Conservation (phyloP, 2,888 invertebrate species). For the Camponotus fellah region DNA sequence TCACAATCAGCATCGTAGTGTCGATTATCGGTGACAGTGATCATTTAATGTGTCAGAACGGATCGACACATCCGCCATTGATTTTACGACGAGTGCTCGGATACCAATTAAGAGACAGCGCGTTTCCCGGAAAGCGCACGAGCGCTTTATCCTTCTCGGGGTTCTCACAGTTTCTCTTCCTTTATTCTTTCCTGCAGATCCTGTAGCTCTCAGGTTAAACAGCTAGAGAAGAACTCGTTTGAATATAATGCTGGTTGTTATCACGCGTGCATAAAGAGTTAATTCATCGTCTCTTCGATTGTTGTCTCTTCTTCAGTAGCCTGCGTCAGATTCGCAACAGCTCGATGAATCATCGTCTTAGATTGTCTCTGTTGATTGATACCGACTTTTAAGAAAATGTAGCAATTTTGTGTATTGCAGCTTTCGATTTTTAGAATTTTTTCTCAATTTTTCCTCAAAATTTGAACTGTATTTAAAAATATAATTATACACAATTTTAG, state of each 20-base stretch:
- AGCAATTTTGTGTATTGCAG: background rate
- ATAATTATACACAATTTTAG: background rate
- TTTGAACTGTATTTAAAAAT: background rate
- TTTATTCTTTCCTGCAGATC: constrained; percentile 11
- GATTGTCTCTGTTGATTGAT: background rate
- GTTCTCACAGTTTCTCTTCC: constrained; percentile 67
- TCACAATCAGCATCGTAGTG: background rate
- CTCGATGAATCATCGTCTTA: background rate
- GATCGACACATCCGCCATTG: background rate
- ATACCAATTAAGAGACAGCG: constrained; percentile 71
- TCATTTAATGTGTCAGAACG: background rate
- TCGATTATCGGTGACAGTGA: background rate
- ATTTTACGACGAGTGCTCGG: constrained; percentile 37
- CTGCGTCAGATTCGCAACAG: background rate
- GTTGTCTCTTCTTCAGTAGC: background rate
- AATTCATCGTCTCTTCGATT: constrained; percentile 22
- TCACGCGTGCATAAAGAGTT: constrained; percentile 6
- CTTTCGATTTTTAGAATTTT: background rate
- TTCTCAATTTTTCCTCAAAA: background rate
- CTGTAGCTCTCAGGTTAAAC: constrained; percentile 28
- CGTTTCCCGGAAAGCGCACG: constrained; percentile 69
- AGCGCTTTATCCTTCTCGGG: constrained; percentile 61
- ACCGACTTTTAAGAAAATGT: background rate
- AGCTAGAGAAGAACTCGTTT: constrained; percentile 41
- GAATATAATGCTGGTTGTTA: constrained; percentile 47